Evolutionary conservation across 2,888 invertebrate genomes (phyloP), one percentile per base, ranked within the genome.

Genomic region (Nycteola revayana): DNA sequence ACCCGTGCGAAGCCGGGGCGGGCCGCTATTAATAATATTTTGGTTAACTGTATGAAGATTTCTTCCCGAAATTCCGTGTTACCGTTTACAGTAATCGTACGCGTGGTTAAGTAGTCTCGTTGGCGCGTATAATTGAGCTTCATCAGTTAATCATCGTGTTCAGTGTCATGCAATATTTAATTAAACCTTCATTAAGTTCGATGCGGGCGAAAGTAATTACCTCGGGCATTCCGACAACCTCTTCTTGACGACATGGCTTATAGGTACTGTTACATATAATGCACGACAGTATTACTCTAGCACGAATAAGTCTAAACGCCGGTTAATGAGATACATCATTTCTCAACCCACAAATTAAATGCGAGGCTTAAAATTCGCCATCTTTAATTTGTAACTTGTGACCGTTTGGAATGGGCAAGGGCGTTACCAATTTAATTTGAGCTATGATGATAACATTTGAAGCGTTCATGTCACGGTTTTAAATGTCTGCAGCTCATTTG

Each of bases 121-220:
- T 21, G 21, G 21, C 29, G 32, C 27, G 43, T 26, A 46, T 52
- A 56, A 55, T 54, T 60, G 39, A 38, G 53, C 49, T 44, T 52
- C 48, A 55, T 49, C 49, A 47, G 49, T 53, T 54, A 59, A 64
- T 69, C 55, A 57, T 36, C 56, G 58, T 58, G 62, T 46, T 59
- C 53, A 60, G 54, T 68, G 64, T 64, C 67, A 62, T 67, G 62
- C 61, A 59, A 67, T 70, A 69, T 74, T 66, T 73, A 76, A 78
- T 79, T 74, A 74, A 68, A 57, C 51, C 58, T 66, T 70, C 66
- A 74, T 67, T 68, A 65, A 60, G 60, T 66, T 63, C 63, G 66
- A 73, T 75, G 72, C 71, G 66, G 74, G 67, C 49, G 43, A 59
- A 60, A 62, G 70, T 71, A 67, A 76, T 75, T 73, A 71, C 60